These are phyloP conservation scores for Sebastiscus tertius DNA, from an alignment of 2,797 vertebrate species.

Conservation along the genomic window DNA sequence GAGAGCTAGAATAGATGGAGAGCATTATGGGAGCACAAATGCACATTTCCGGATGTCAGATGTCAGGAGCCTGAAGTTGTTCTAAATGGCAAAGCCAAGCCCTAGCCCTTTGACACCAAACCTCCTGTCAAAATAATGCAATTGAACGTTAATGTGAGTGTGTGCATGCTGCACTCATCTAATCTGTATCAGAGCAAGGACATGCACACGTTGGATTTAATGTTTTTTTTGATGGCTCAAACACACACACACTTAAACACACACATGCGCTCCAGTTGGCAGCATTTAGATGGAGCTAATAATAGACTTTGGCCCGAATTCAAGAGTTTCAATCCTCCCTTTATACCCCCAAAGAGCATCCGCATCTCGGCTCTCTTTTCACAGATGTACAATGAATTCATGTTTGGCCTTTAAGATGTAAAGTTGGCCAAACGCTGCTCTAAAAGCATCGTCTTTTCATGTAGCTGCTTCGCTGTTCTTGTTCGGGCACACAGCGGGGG, in stretches of 20 bases:
- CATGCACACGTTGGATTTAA: slow-evolving; percentile 42
- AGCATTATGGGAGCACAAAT: slow-evolving; percentile 26
- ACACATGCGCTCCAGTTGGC: slow-evolving; percentile 66
- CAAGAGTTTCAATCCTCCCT: slow-evolving; percentile 43
- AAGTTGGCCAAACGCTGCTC: slow-evolving; percentile 6
- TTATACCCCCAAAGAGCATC: slow-evolving; percentile 30
- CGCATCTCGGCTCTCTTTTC: neutral
- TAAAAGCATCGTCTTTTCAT: slow-evolving; percentile 20
- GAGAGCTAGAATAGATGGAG: slow-evolving; percentile 30
- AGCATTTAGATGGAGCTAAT: slow-evolving; percentile 62
- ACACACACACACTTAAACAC: slow-evolving; percentile 22
- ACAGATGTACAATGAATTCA: slow-evolving; percentile 19
- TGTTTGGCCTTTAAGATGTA: slow-evolving; percentile 12
- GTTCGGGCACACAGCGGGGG: neutral
- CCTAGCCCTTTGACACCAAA: slow-evolving; percentile 4
- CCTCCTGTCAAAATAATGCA: slow-evolving; percentile 49
- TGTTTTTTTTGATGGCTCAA: slow-evolving; percentile 31
- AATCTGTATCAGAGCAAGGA: slow-evolving; percentile 46
- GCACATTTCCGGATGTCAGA: slow-evolving; percentile 33
- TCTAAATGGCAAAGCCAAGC: slow-evolving; percentile 10
- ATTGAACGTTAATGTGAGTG: slow-evolving; percentile 49
- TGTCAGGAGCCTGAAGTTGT: slow-evolving; percentile 10
- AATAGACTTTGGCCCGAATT: slow-evolving; percentile 61
- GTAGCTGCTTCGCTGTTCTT: neutral
- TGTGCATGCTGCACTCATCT: slow-evolving; percentile 8